phyloP scores from a whole-genome alignment of 2,888 invertebrate genomes.

The Melinaea marsaeus region DNA sequence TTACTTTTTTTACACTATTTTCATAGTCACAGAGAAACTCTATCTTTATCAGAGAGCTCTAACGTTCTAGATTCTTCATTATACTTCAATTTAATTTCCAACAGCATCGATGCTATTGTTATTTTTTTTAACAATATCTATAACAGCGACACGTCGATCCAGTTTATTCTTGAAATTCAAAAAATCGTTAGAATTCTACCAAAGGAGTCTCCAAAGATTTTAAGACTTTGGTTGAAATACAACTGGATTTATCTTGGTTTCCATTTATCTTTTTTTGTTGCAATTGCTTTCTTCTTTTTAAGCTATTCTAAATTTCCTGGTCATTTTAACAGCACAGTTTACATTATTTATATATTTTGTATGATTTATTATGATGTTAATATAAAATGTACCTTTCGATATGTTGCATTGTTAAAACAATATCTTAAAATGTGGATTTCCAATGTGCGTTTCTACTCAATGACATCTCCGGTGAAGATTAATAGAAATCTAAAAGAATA shows the following conservation, averaged over 20 bases:
- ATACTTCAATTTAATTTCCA: slow-evolving; percentile 7
- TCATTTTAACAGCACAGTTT: too few species aligned
- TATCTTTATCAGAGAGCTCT: too few species aligned
- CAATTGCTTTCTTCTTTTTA: too few species aligned
- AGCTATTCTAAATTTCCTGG: too few species aligned
- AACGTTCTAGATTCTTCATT: not conserved
- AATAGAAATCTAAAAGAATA: not conserved
- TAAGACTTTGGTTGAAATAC: too few species aligned
- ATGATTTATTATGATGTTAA: slow-evolving; percentile 22
- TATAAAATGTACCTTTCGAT: slow-evolving; percentile 19
- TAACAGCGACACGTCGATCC: slow-evolving; percentile 5
- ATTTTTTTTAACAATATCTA: slow-evolving; percentile 20
- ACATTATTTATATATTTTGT: too few species aligned
- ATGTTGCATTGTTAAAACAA: slow-evolving; percentile 14
- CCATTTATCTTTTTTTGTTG: too few species aligned
- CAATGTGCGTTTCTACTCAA: slow-evolving; percentile 11
- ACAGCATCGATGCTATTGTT: slow-evolving; percentile 8
- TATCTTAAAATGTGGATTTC: slow-evolving; percentile 17
- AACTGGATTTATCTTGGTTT: too few species aligned
- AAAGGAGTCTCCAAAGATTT: too few species aligned
- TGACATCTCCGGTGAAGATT: not conserved
- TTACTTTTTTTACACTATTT: not conserved
- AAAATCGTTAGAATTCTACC: slow-evolving; percentile 14
- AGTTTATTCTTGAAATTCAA: slow-evolving; percentile 23
- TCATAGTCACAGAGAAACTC: too few species aligned